Conservation (phyloP, 2,797 vertebrate species). For the Sebastes cheni region DNA sequence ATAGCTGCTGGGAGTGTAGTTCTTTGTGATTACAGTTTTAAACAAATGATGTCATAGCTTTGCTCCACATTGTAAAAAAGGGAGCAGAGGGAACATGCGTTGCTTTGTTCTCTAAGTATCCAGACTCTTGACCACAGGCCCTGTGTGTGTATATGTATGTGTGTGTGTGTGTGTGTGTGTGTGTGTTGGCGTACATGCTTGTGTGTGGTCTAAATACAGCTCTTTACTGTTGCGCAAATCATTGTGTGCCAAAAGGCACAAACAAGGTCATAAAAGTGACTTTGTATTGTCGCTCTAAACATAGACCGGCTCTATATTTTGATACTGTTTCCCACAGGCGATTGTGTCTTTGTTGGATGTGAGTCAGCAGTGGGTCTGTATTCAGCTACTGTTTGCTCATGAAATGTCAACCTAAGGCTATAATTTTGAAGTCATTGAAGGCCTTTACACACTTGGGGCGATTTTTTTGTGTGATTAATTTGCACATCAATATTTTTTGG, state of each 20-base stretch:
- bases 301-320: slow-evolving; percentile 55
- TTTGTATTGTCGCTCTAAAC: slow-evolving; percentile 65
- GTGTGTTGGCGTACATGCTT: not conserved
- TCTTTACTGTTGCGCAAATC: slow-evolving; percentile 60
- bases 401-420: slow-evolving; percentile 31
- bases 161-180: not conserved
- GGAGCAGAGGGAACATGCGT: slow-evolving; percentile 49
- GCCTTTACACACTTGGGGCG: too few relatives aligned
- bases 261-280: slow-evolving; percentile 72
- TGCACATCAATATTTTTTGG: too few relatives aligned
- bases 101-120: slow-evolving; percentile 64
- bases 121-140: slow-evolving; percentile 11
- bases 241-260: slow-evolving; percentile 59
- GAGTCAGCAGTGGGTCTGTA: slow-evolving; percentile 43
- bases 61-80: slow-evolving; percentile 53
- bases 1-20: slow-evolving; percentile 2
- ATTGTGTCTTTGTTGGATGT: slow-evolving; percentile 49
- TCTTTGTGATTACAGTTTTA: slow-evolving; percentile 50
- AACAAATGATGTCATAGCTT: slow-evolving; percentile 66
- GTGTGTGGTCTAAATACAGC: slow-evolving; percentile 60
- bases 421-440: not conserved
- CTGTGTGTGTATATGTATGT: not conserved
- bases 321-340: slow-evolving; percentile 40
- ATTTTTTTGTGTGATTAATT: too few relatives aligned
- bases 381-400: slow-evolving; percentile 45